Percentiles rank a stretch among this genome's conserved stretches.
These are phyloP conservation scores for Thumatha senex DNA, from an alignment of 2,888 invertebrate genomes.

Conservation along the genomic window DNA sequence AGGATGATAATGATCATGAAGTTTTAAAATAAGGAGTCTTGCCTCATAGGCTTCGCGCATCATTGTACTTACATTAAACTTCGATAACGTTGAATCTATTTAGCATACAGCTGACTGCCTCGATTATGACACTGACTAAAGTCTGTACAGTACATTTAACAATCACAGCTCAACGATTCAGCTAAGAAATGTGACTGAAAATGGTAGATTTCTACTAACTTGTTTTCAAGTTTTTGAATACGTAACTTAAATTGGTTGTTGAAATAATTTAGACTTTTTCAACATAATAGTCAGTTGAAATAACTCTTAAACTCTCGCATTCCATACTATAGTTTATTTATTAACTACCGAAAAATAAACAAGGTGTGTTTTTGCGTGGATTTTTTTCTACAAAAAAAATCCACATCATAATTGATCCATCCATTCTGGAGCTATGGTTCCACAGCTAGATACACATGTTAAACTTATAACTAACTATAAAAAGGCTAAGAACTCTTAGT, in stretches of 20 bases:
- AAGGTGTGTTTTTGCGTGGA: no score
- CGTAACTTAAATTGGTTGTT: slow-evolving; percentile 23
- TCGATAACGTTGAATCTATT: slow-evolving; percentile 53
- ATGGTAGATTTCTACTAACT: slow-evolving; percentile 33
- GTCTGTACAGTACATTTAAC: slow-evolving; percentile 70
- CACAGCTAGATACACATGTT: no score
- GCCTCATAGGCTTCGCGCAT: slow-evolving; percentile 19
- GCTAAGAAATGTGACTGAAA: slow-evolving; percentile 39
- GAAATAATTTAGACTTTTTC: slow-evolving; percentile 18
- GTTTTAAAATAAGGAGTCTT: neutral
- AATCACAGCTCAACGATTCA: slow-evolving; percentile 45
- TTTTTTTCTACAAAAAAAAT: no score
- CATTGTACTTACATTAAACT: slow-evolving; percentile 43
- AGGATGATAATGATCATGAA: no score
- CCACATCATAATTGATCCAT: no score
- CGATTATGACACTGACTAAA: slow-evolving; percentile 65
- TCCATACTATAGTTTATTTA: no score
- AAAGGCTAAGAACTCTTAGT: no score
- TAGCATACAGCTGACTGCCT: slow-evolving; percentile 58
- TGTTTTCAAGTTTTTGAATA: slow-evolving; percentile 30
- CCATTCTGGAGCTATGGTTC: no score
- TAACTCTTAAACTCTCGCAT: no score
- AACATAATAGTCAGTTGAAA: no score
- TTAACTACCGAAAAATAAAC: no score
- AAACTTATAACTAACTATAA: no score